Conservation (phyloP, 2,797 vertebrate species). For the Peromyscus attwateri region DNA sequence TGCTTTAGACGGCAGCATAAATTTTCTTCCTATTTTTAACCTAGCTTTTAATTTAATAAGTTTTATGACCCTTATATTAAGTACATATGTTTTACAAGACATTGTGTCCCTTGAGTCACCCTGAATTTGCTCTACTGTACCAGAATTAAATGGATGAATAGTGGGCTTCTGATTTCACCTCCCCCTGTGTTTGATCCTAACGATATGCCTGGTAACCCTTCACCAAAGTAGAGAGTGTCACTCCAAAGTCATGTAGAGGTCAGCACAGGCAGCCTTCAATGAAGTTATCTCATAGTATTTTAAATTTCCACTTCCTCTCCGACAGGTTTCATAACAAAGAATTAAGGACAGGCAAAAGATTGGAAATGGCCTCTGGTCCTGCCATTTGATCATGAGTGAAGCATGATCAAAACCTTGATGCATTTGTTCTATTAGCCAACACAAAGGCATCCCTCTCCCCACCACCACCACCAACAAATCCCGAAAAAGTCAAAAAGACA, state of each 20-base stretch:
- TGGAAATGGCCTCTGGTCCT: conserved; percentile 52
- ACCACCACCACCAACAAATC: neutral
- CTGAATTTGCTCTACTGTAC: conserved; percentile 91
- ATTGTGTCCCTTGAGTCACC: conserved; percentile 96
- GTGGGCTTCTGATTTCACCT: conserved; percentile 88
- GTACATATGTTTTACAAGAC: conserved; percentile 99
- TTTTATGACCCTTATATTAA: conserved; percentile 98
- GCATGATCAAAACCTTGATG: conserved; percentile 19
- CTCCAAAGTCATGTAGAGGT: conserved; percentile 65
- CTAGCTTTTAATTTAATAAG: conserved; percentile 99
- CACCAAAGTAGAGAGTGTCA: conserved; percentile 71
- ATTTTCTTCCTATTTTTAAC: conserved; percentile 98
- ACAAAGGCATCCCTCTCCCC: conserved; percentile 42
- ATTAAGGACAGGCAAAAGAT: conserved; percentile 24
- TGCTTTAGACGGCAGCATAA: conserved; percentile 95
- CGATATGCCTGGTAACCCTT: conserved; percentile 81
- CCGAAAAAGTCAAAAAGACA: neutral
- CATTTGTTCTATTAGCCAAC: conserved; percentile 49
- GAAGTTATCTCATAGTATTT: conserved; percentile 71
- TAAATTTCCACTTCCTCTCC: conserved; percentile 58
- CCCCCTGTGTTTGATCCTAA: conserved; percentile 87
- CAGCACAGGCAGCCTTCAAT: conserved; percentile 76
- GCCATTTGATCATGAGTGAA: conserved; percentile 43
- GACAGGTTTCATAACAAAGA: conserved; percentile 62
- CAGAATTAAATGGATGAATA: conserved; percentile 89